Evolutionary conservation across 2,113 vertebrate species (phyloP), one percentile per base, ranked within the genome.

Genomic region (Pseudorhombus dupliciocellatus): DNA sequence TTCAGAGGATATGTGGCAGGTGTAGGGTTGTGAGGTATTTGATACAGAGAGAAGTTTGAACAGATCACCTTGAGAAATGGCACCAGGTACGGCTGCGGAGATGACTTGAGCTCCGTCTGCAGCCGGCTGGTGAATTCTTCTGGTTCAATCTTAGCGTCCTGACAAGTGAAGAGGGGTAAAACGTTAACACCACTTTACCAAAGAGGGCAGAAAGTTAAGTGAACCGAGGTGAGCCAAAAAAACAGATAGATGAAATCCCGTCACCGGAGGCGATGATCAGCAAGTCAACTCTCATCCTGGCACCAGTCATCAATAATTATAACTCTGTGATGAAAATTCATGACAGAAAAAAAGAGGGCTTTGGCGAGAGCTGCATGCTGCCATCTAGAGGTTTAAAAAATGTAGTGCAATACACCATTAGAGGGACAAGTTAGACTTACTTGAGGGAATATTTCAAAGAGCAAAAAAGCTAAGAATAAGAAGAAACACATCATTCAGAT

Each of bases 141-240:
- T 0, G 95, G 95, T 62, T 96, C 95, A 42, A 96, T 95, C 86
- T 96, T 96, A 30, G 94, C 95, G 88, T 96, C 96, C 96, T 96
- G 90, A 58, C 26, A 4, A 2, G 11, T 1, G 42, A 71, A n/a
- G 42, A 71, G 16, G 26, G n/a, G 28, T 1, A 25, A 67, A 66
- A 28, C 15, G 65, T 1, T 52, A 44, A 55, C 2, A 44, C 0
- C n/a, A 70, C 28, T 67, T 74, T 24, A 77, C 8, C 44, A 72
- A 40, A 65, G 26, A 80, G 6, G 34, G 10, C 25, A 11, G 16
- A 70, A 30, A n/a, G 25, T 51, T 46, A 30, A 62, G 42, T 66
- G 22, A 52, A 62, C 10, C 54, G 22, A 1, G 55, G 7, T 61
- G 64, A 84, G 16, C 20, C 64, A 21, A 71, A 21, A 71, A 44